Conservation (phyloP, 2,888 invertebrate genomes). For the Diadegma fenestrale region DNA sequence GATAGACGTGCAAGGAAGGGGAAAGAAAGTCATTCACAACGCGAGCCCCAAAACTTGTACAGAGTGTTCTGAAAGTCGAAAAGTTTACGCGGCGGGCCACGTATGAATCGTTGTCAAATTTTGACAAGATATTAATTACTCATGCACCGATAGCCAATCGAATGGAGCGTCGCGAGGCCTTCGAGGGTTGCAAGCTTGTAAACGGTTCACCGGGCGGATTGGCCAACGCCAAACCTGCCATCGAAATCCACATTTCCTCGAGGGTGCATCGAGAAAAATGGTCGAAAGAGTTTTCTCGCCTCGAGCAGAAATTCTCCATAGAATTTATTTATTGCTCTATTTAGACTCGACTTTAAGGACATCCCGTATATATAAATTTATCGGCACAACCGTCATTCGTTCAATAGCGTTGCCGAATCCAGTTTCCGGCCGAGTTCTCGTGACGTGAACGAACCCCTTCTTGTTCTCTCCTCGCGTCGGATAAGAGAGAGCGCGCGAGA, state of each 20-base stretch:
- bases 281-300: background rate
- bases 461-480: slow-evolving; percentile 8
- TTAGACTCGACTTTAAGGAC: background rate
- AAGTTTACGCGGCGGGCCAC: background rate
- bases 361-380: slow-evolving; percentile 5
- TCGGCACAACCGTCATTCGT: slow-evolving; percentile 25
- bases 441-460: slow-evolving; percentile 26
- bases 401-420: slow-evolving; percentile 60
- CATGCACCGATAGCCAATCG: background rate
- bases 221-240: background rate
- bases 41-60: slow-evolving; percentile 19
- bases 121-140: background rate
- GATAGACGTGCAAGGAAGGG: background rate
- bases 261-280: background rate
- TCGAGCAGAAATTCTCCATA: background rate
- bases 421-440: slow-evolving; percentile 45
- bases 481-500: slow-evolving; percentile 6
- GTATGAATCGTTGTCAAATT: background rate
- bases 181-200: background rate
- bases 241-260: background rate
- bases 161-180: background rate
- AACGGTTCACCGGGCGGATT: background rate
- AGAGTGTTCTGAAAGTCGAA: background rate
- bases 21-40: slow-evolving; percentile 5
- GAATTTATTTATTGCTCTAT: background rate